These are phyloP conservation scores for Anthoscopus minutus DNA, from an alignment of 2,113 vertebrate genomes.

Conservation along the genomic window DNA sequence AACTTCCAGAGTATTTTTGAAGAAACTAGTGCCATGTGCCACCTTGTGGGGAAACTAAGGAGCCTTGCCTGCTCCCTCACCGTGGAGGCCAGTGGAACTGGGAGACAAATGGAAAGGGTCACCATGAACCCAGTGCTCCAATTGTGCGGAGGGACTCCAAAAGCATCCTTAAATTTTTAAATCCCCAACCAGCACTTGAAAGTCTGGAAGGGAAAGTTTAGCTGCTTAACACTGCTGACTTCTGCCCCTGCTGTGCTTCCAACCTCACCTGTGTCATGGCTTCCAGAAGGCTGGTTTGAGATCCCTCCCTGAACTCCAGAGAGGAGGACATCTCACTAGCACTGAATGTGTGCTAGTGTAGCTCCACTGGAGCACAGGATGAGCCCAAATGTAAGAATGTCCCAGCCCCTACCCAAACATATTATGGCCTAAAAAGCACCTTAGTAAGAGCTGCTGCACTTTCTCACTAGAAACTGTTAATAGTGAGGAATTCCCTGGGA, in stretches of 20 bases:
- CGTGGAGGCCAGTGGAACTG: neutral
- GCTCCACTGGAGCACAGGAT: neutral
- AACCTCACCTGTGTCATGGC: neutral
- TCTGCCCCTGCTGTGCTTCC: neutral
- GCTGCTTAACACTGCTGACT: neutral
- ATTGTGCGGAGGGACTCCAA: neutral
- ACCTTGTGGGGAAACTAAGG: conserved; percentile 56
- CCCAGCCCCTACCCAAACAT: neutral
- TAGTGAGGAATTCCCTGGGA: neutral
- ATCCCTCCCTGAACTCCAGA: neutral
- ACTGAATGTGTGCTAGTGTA: neutral
- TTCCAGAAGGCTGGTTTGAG: neutral
- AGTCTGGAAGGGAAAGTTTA: neutral
- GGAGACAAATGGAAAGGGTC: neutral
- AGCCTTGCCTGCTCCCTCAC: neutral
- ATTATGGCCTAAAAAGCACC: neutral
- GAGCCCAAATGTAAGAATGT: neutral
- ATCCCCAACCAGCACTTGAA: neutral
- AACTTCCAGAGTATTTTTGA: neutral
- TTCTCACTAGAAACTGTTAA: neutral
- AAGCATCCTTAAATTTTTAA: neutral
- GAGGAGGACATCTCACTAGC: neutral
- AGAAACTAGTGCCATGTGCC: conserved; percentile 26
- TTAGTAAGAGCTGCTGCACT: neutral
- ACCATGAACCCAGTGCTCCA: neutral